phyloP scores from a whole-genome alignment of 2,888 invertebrate genomes.

The Orthosia incerta region DNA sequence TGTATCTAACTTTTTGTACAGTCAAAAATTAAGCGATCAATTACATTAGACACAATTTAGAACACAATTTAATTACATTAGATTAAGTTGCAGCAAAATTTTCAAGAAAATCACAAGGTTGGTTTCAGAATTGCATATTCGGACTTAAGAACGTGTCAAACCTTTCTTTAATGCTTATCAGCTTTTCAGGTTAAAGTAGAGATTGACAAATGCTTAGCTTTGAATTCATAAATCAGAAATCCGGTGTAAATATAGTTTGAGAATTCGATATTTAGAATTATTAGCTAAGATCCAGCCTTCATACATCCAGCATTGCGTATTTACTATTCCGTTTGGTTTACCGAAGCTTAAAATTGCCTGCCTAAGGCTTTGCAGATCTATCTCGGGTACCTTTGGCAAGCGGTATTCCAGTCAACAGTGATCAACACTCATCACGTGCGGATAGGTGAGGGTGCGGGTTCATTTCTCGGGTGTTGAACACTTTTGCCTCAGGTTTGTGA shows the following conservation, averaged over 20 bases:
- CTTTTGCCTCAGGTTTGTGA: slow-evolving; percentile 1
- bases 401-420: slow-evolving; percentile 25
- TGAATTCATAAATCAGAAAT: too few relatives aligned
- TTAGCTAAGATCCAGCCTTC: neutral
- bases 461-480: slow-evolving; percentile 34
- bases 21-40: too few relatives aligned
- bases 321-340: neutral
- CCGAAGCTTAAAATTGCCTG: slow-evolving; percentile 14
- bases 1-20: too few relatives aligned
- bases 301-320: neutral
- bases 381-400: slow-evolving; percentile 13
- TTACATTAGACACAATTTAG: too few relatives aligned
- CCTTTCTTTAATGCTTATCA: too few relatives aligned
- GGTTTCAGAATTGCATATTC: too few relatives aligned
- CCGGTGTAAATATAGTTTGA: neutral
- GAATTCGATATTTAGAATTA: neutral
- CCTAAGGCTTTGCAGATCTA: neutral
- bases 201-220: too few relatives aligned
- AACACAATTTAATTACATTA: too few relatives aligned
- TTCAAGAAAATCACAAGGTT: neutral
- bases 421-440: slow-evolving; percentile 4
- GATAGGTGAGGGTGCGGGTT: neutral
- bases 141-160: too few relatives aligned
- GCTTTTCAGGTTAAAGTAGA: too few relatives aligned
- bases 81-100: neutral